Base-by-base conservation (phyloP, 2,888 invertebrate species). In the Papilio elwesi region DNA sequence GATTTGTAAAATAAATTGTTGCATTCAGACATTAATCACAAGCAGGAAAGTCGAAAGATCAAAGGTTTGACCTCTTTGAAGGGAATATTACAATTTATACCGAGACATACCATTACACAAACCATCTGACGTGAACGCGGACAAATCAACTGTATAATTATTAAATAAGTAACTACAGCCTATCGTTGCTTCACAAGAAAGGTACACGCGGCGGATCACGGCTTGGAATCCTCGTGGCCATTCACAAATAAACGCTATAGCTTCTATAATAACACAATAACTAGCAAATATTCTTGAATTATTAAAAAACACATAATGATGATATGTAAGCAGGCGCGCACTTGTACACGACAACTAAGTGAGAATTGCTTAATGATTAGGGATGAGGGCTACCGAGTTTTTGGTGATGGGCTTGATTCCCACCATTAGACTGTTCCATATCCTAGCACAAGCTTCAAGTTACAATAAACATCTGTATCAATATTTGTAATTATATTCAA, bases 1-100 rank as follows among this genome's bases (percentile, higher is more conserved):
- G n/a, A n/a, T n/a, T 36, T 59, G 7, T 55, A 38, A 36, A 72
- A 68, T 57, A 63, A 72, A 63, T 63, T 62, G 53, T 55, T 63
- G 43, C 69, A 52, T 66, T 73, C 43, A 73, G 13, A 69, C 70
- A 74, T 74, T 63, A 74, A 73, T 73, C 73, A 73, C 65, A 67
- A 67, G n/a, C 73, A 67, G 73, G 73, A 74, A 74, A 74, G 73
- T 74, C 70, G 48, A 70, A 62, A 74, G 73, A 67, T 74, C 73
- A 74, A 57, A 74, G 62, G 73, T 74, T 48, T 74, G 66, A 70
- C 69, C 73, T 53, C 67, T 74, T 73, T 16, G 59, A 73, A 65
- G 65, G 59, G 52, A 66, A 47, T 51, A 59, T 59, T 65, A 63
- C 62, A 26, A 16, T 55, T 53, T 73, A 55, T n/a, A 48, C 36